Evolutionary conservation across 2,113 vertebrate genomes (phyloP), one percentile per base, ranked within the genome.

Genomic region (Dendrocopos noguchii): DNA sequence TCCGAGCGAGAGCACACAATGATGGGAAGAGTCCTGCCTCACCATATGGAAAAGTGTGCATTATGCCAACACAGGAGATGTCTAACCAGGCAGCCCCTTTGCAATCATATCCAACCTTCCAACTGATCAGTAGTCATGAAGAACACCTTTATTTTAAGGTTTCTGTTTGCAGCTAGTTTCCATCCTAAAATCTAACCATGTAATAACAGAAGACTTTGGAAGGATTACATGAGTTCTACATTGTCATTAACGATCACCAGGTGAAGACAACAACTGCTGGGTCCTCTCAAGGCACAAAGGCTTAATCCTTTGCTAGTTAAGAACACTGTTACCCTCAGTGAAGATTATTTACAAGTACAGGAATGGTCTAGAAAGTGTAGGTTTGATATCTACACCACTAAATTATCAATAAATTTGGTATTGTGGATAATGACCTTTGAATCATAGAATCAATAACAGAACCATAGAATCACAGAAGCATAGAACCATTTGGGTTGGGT

Each of bases 1-100:
- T 96, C 96, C 93, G 96, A 98, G 98, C 97, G 97, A 97, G 94
- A 91, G 95, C 78, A 87, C 95, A 94, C 94, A 96, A 96, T 96
- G 94, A 97, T 91, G 94, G 79, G 84, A 96, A 98, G 94, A 96
- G 94, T 88, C 84, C 95, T 97, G 96, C 97, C 90, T 95, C 91
- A 91, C 97, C 97, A 98, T 98, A 98, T 98, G 98, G 97, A 96
- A 96, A 82, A 95, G 66, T 53, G 47, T 83, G 70, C 78, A 87
- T 90, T 91, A 92, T 97, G 97, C 97, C 97, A 98, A 94, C 66
- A 93, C 67, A 96, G 83, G 93, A 88, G 82, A 92, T 91, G 96
- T 89, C 93, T 96, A 97, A 95, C 88, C 85, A 96, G 84, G 80
- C 87, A 92, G 57, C 19, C 52, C 68, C 22, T 78, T 44, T 93